Evolutionary conservation across 2,888 invertebrate genomes (phyloP).

Genomic region (Parthenolecanium corni): DNA sequence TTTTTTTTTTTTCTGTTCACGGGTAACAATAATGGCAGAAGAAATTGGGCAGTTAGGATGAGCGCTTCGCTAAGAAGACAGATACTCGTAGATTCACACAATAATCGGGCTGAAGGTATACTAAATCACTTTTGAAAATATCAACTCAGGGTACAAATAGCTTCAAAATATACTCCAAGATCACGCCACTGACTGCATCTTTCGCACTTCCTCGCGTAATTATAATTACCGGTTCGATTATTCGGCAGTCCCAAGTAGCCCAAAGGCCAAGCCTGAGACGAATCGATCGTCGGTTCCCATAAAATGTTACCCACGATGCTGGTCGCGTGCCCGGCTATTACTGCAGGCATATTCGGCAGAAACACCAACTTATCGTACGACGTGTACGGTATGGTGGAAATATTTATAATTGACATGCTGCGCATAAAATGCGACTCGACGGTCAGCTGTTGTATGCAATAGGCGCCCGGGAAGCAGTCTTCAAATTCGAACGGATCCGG

Average conservation of each 20-base stretch:
- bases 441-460: conserved; percentile 6
- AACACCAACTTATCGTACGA: conserved; percentile 18
- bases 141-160: no score
- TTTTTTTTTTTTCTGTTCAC: no score
- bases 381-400: conserved; percentile 18
- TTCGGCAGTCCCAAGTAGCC: conserved; percentile 20
- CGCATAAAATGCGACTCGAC: conserved; percentile 18
- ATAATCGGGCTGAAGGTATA: no score
- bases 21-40: no score
- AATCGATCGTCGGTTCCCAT: conserved; percentile 12
- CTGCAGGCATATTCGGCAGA: conserved; percentile 12
- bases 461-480: conserved; percentile 59
- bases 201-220: not conserved
- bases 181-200: no score
- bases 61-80: no score
- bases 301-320: conserved; percentile 16
- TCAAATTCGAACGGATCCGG: conserved; percentile 58
- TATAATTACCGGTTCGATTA: conserved; percentile 15
- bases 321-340: conserved; percentile 13
- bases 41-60: no score
- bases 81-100: no score
- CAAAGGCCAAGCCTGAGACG: conserved; percentile 7
- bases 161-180: no score
- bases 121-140: no score
- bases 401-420: conserved; percentile 21